Conservation (phyloP, 2,113 vertebrate genomes). For the Phalacrocorax brasilianus region DNA sequence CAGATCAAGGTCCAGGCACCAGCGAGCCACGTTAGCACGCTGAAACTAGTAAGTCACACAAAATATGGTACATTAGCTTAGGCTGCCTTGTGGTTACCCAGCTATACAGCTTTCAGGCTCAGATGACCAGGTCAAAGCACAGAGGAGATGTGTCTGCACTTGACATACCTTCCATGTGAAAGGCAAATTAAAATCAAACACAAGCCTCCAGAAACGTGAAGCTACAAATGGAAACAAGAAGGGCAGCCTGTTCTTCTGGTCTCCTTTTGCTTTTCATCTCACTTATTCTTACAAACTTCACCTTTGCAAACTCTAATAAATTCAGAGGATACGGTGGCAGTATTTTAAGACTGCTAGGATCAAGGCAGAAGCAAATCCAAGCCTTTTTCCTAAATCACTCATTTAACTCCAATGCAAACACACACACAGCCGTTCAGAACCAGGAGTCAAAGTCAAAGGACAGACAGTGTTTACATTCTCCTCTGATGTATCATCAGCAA, state of each 20-base stretch:
- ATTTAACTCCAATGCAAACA: not conserved
- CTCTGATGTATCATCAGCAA: not conserved
- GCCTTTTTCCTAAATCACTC: not conserved
- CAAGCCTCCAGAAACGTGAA: constrained; percentile 32
- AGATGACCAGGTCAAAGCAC: constrained; percentile 28
- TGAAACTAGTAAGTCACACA: not conserved
- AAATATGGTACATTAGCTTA: not conserved
- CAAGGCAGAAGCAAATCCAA: not conserved
- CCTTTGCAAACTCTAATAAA: not conserved
- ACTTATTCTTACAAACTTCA: not conserved
- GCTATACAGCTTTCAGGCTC: not conserved
- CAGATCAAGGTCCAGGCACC: constrained; percentile 38
- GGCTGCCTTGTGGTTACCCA: not conserved
- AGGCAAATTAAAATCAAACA: constrained; percentile 39
- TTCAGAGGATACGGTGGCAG: not conserved
- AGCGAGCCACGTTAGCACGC: not conserved
- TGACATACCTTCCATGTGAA: not conserved
- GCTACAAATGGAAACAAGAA: constrained; percentile 32
- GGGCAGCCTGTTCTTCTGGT: constrained; percentile 51
- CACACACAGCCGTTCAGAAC: not conserved
- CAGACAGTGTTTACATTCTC: constrained; percentile 24
- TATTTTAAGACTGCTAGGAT: not conserved
- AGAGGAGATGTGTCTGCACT: constrained; percentile 26
- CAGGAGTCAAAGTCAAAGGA: not conserved
- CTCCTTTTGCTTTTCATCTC: constrained; percentile 40